phyloP scores from a whole-genome alignment of 2,113 vertebrate genomes.

The Smithornis capensis region DNA sequence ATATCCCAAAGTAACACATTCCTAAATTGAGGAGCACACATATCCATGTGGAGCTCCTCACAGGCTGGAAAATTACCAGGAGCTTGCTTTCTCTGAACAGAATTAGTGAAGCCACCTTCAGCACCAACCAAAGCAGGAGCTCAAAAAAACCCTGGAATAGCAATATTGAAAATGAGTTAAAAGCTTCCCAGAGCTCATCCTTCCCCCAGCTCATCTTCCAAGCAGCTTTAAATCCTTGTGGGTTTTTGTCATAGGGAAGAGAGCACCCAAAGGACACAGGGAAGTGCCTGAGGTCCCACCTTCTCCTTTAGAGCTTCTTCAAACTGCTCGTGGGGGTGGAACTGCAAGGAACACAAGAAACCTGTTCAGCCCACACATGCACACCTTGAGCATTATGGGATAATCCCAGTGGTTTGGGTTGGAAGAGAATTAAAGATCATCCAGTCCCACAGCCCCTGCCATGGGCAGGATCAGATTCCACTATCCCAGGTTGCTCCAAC shows the following conservation, averaged over 20 bases:
- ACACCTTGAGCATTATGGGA: not conserved
- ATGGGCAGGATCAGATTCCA: not conserved
- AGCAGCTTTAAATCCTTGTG: not conserved
- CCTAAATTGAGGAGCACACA: not conserved
- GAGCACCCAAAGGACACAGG: not conserved
- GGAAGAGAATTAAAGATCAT: not conserved
- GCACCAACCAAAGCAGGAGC: not conserved
- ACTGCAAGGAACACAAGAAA: not conserved
- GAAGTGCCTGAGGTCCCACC: not conserved
- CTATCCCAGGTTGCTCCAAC: not conserved
- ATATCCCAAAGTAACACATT: no score
- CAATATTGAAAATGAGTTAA: fast-evolving
- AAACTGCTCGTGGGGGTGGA: not conserved
- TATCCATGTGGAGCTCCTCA: not conserved
- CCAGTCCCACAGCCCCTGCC: not conserved
- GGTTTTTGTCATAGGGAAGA: not conserved
- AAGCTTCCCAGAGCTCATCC: not conserved
- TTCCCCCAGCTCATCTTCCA: not conserved
- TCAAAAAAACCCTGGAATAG: not conserved
- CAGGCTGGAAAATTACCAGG: not conserved
- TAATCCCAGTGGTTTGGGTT: not conserved
- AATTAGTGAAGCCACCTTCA: not conserved
- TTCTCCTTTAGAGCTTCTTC: not conserved
- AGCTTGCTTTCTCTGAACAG: not conserved
- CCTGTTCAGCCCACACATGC: not conserved